Conservation (phyloP, 2,888 invertebrate genomes). For the Lomographa bimaculata region DNA sequence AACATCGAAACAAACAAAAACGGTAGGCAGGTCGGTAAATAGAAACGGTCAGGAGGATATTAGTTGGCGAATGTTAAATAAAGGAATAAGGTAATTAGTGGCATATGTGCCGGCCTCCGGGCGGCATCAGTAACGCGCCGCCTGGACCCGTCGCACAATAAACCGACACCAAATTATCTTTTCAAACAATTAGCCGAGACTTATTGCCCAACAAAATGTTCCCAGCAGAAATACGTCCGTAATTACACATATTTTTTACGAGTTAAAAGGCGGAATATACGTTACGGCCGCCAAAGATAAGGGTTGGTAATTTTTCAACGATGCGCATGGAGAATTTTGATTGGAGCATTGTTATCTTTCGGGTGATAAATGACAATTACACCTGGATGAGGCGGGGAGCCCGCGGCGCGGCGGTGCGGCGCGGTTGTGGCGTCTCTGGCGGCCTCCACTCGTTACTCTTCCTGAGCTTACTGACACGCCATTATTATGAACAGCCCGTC, state of each 20-base stretch:
- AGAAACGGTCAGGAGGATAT: slow-evolving; percentile 18
- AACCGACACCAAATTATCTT: slow-evolving; percentile 75
- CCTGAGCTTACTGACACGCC: slow-evolving; percentile 33
- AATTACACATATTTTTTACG: slow-evolving; percentile 48
- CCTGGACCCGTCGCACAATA: slow-evolving; percentile 61
- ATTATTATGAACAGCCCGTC: slow-evolving; percentile 35
- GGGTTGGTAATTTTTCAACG: slow-evolving; percentile 36
- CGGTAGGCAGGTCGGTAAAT: slow-evolving; percentile 12
- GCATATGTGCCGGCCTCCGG: slow-evolving; percentile 58
- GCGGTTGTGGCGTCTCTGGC: slow-evolving; percentile 2
- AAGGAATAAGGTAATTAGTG: slow-evolving; percentile 54
- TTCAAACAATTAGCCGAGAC: slow-evolving; percentile 72
- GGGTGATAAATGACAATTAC: slow-evolving; percentile 43
- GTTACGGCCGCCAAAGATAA: slow-evolving; percentile 32
- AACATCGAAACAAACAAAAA: slow-evolving; percentile 6
- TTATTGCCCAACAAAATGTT: slow-evolving; percentile 59
- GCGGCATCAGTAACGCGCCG: slow-evolving; percentile 63
- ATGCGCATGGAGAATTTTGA: slow-evolving; percentile 37
- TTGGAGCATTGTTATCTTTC: slow-evolving; percentile 45
- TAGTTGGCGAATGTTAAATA: slow-evolving; percentile 28
- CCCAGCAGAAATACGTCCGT: slow-evolving; percentile 45
- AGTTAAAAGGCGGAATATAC: slow-evolving; percentile 37
- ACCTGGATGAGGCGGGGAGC: slow-evolving; percentile 34
- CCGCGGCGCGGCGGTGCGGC: slow-evolving; percentile 24
- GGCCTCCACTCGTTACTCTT: slow-evolving; percentile 33